Percentiles rank a stretch among this genome's conserved stretches.
Evolutionary conservation across 2,888 invertebrate genomes (phyloP).

Genomic region (Pocota personata): DNA sequence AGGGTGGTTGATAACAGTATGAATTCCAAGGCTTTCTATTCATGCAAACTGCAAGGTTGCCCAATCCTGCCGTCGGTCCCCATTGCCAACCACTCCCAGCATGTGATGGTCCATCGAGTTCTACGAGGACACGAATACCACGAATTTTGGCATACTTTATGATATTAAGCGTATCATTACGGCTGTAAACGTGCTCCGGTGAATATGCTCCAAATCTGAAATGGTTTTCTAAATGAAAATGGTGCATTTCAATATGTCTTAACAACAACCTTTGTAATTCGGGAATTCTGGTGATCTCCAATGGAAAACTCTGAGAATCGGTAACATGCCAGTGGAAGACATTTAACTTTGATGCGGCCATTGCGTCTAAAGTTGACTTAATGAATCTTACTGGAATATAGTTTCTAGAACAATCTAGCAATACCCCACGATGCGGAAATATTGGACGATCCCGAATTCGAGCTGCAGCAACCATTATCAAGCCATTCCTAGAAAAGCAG

Average conservation of each 20-base stretch:
- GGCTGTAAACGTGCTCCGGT: constrained; percentile 87
- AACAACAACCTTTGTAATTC: constrained; percentile 87
- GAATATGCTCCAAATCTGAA: constrained; percentile 90
- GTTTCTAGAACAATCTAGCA: constrained; percentile 95
- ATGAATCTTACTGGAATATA: constrained; percentile 89
- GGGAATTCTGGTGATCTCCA: constrained; percentile 89
- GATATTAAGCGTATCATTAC: constrained; percentile 86
- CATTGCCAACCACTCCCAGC: constrained; percentile 93
- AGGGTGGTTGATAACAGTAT: constrained; percentile 91
- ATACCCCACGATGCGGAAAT: constrained; percentile 92
- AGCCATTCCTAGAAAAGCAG: constrained; percentile 82
- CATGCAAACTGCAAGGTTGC: constrained; percentile 87
- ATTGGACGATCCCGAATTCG: constrained; percentile 90
- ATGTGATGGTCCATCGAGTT: constrained; percentile 95
- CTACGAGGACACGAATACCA: constrained; percentile 93
- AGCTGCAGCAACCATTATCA: constrained; percentile 86
- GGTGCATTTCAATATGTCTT: background rate
- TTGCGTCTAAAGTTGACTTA: constrained; percentile 89
- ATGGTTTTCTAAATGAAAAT: background rate
- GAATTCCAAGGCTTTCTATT: constrained; percentile 88
- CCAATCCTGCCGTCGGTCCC: constrained; percentile 86
- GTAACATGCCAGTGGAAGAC: constrained; percentile 96
- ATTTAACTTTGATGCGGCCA: constrained; percentile 95
- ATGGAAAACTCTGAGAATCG: constrained; percentile 96
- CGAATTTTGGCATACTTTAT: constrained; percentile 90